These are phyloP conservation scores for Marcusenius ussheri DNA, from an alignment of 2,113 vertebrate genomes.

Conservation along the genomic window DNA sequence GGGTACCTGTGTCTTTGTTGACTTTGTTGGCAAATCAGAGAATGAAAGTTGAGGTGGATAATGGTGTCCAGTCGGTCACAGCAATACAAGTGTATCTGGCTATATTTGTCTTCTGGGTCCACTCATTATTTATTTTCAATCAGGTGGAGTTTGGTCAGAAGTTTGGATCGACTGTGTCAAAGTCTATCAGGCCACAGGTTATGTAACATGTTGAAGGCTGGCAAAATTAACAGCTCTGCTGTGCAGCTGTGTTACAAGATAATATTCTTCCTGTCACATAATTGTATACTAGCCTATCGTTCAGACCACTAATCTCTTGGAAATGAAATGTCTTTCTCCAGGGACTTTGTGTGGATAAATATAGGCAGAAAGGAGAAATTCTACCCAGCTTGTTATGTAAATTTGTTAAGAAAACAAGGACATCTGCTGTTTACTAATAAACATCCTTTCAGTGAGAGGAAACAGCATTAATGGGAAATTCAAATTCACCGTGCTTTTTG, in stretches of 20 bases:
- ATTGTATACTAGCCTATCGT: slow-evolving; percentile 31
- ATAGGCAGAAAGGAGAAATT: slow-evolving; percentile 29
- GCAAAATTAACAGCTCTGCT: slow-evolving; percentile 15
- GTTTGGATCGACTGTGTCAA: neutral
- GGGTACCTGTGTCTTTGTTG: neutral
- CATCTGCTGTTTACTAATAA: slow-evolving; percentile 41
- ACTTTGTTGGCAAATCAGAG: neutral
- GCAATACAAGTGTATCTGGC: neutral
- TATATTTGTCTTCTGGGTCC: neutral
- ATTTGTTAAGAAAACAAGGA: slow-evolving; percentile 40
- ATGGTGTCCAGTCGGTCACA: neutral
- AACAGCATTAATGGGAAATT: slow-evolving; percentile 33
- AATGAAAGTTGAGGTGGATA: neutral
- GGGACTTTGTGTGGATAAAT: slow-evolving; percentile 33
- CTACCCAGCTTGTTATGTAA: slow-evolving; percentile 36
- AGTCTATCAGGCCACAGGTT: slow-evolving; percentile 10
- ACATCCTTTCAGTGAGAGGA: slow-evolving; percentile 30
- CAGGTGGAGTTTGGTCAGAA: neutral
- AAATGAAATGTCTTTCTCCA: slow-evolving; percentile 38
- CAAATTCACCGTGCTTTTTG: slow-evolving; percentile 31
- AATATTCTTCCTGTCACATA: slow-evolving; percentile 38
- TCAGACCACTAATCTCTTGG: slow-evolving; percentile 31
- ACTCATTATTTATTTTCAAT: neutral
- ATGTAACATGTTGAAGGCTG: slow-evolving; percentile 14
- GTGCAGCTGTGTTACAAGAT: slow-evolving; percentile 31